Conservation (phyloP, 2,888 invertebrate genomes). For the Tineola bisselliella region DNA sequence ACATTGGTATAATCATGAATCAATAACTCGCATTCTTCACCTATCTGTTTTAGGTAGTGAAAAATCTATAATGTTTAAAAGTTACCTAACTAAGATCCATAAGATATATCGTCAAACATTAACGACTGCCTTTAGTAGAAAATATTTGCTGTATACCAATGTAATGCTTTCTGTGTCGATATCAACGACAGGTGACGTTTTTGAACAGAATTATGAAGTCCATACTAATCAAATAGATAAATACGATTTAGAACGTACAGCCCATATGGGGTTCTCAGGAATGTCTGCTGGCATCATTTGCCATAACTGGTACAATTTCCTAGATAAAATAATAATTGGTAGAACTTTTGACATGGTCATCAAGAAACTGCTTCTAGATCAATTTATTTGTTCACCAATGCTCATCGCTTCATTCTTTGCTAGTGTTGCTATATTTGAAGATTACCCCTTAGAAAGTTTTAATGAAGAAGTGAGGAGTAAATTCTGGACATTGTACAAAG, state of each 20-base stretch:
- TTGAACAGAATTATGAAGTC: constrained; percentile 84
- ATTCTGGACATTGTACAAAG: constrained; percentile 80
- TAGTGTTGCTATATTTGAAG: constrained; percentile 78
- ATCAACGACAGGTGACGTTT: constrained; percentile 80
- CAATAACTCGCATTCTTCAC: background rate
- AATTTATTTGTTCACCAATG: constrained; percentile 84
- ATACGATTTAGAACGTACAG: constrained; percentile 72
- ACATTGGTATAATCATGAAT: constrained; percentile 1
- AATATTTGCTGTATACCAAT: constrained; percentile 82
- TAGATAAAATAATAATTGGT: constrained; percentile 79
- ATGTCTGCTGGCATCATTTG: constrained; percentile 80
- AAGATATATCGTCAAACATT: constrained; percentile 30
- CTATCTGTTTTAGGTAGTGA: constrained; percentile 33
- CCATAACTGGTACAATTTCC: constrained; percentile 85
- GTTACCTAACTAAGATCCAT: constrained; percentile 33
- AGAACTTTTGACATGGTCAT: constrained; percentile 70
- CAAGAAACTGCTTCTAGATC: constrained; percentile 85
- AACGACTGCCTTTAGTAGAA: constrained; percentile 64
- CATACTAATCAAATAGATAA: constrained; percentile 59
- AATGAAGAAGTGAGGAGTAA: constrained; percentile 76
- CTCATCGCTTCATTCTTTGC: constrained; percentile 81
- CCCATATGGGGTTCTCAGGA: constrained; percentile 82
- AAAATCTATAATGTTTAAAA: constrained; percentile 23
- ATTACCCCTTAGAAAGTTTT: constrained; percentile 68
- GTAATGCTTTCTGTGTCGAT: constrained; percentile 78